Conservation (phyloP, 2,888 invertebrate genomes). For the Prionchulus punctatus region DNA sequence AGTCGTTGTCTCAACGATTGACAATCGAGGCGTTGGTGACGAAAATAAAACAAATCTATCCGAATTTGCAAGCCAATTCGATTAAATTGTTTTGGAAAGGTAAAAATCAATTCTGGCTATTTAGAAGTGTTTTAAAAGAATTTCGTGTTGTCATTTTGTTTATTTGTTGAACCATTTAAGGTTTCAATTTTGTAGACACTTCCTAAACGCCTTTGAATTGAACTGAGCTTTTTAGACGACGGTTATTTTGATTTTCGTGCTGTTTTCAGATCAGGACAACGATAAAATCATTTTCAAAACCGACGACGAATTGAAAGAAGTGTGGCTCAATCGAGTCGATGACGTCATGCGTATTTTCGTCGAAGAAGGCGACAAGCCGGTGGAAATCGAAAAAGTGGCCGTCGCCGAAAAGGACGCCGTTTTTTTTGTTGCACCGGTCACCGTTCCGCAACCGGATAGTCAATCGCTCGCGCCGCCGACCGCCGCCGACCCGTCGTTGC, state of each 20-base stretch:
- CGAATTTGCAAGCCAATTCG: neutral
- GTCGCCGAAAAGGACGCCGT: neutral
- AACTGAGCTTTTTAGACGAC: neutral
- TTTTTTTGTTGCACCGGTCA: neutral
- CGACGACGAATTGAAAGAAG: neutral
- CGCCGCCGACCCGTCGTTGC: no score
- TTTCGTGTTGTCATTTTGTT: no score
- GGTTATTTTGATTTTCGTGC: neutral
- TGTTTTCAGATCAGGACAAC: neutral
- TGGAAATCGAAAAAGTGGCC: neutral
- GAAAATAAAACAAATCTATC: neutral
- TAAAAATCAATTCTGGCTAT: no score
- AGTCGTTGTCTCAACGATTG: no score
- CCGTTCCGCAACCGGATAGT: neutral
- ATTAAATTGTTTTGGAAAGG: slow-evolving; percentile 14
- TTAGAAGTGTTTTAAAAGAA: no score
- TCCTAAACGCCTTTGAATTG: neutral
- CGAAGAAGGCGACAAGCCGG: neutral
- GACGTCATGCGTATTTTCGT: neutral
- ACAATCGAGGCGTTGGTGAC: neutral
- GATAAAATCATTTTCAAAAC: neutral
- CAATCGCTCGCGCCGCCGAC: no score
- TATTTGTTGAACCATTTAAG: no score
- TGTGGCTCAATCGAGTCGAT: no score
- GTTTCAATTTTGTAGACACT: neutral